These are phyloP conservation scores for Pristionchus arcanus DNA, from an alignment of 2,888 invertebrate genomes.

Conservation along the genomic window DNA sequence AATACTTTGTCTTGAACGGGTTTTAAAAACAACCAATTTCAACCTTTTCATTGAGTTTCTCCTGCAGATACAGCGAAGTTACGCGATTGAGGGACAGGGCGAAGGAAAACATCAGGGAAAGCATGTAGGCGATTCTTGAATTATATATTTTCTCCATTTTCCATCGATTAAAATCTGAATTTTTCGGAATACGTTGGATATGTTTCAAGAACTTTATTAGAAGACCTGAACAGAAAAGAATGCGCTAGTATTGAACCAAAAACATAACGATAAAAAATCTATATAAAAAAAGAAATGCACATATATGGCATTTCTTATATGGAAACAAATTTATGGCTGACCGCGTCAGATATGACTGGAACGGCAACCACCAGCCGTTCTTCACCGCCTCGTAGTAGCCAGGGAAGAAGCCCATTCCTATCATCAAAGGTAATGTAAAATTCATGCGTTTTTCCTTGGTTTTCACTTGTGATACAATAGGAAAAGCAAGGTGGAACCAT, in stretches of 20 bases:
- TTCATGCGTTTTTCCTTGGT: too few relatives aligned
- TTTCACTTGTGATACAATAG: too few relatives aligned
- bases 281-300: too few relatives aligned
- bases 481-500: too few relatives aligned
- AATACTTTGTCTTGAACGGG: too few relatives aligned
- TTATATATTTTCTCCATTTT: too few relatives aligned
- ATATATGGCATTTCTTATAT: too few relatives aligned
- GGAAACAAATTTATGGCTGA: neutral
- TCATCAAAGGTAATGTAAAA: too few relatives aligned
- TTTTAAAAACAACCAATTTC: neutral
- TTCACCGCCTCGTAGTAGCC: neutral
- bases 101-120: neutral
- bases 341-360: neutral
- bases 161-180: too few relatives aligned
- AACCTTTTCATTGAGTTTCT: neutral
- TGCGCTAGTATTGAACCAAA: neutral
- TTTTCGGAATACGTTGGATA: too few relatives aligned
- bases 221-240: neutral
- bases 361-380: neutral
- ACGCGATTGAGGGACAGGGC: neutral
- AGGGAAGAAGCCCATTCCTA: neutral
- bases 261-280: neutral
- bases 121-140: neutral
- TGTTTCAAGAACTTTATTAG: too few relatives aligned
- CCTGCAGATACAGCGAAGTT: neutral